Conservation (phyloP, 2,113 vertebrate species). For the Ptilonorhynchus violaceus region DNA sequence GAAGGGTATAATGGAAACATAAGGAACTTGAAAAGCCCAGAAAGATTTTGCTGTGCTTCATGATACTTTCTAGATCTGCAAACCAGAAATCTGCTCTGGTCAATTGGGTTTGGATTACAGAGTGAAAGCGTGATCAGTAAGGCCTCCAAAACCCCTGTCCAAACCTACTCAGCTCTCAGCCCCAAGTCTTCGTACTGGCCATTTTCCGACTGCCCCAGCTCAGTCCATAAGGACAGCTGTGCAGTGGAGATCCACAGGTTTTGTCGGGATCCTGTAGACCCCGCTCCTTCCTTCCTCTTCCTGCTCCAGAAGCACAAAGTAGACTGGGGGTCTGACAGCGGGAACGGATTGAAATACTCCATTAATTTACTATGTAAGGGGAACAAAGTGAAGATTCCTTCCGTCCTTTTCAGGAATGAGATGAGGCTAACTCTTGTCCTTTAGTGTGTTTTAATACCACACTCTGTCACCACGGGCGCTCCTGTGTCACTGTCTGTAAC, state of each 20-base stretch:
- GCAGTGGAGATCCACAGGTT: not conserved
- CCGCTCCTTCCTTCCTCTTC: not conserved
- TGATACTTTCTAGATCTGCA: not conserved
- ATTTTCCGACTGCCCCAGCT: not conserved
- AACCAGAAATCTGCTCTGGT: not conserved
- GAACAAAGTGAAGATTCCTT: not conserved
- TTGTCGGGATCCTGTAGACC: not conserved
- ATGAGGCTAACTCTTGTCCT: not conserved
- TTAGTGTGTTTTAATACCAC: accelerated
- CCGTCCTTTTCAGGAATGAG: not conserved
- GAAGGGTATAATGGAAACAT: not conserved
- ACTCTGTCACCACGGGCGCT: accelerated
- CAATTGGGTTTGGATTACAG: not conserved
- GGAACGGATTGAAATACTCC: not conserved
- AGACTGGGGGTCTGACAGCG: not conserved
- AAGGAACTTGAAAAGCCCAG: not conserved
- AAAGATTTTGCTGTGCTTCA: not conserved
- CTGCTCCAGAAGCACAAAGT: not conserved
- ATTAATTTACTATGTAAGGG: not conserved
- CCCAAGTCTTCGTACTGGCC: accelerated
- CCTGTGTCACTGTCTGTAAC: not conserved
- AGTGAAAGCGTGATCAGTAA: not conserved
- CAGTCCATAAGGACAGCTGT: not conserved
- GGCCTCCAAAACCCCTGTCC: not conserved
- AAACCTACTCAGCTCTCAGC: not conserved